Evolutionary conservation across 2,888 invertebrate species (phyloP).

Genomic region (Podotricha telesiphe): DNA sequence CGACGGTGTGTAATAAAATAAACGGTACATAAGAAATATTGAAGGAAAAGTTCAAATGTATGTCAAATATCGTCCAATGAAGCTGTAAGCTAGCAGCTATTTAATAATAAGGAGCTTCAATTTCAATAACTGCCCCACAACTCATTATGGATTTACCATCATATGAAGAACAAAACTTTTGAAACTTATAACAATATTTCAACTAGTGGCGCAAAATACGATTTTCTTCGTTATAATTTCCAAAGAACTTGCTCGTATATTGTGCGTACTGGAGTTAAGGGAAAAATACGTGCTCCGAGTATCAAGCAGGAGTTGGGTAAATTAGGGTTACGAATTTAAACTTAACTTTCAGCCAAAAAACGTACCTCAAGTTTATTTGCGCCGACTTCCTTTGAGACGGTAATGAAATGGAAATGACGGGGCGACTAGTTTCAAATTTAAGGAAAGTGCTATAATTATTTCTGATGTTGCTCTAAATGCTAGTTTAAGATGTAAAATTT

Average conservation of each 20-base stretch:
- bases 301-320: conserved; percentile 50
- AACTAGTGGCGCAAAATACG: conserved; percentile 43
- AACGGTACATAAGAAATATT: background rate
- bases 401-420: conserved; percentile 25
- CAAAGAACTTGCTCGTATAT: conserved; percentile 49
- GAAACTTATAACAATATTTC: conserved; percentile 45
- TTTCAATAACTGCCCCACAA: background rate
- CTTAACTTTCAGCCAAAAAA: conserved; percentile 41
- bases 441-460: conserved; percentile 9
- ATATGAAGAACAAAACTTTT: conserved; percentile 22
- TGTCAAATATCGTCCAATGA: background rate
- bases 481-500: background rate
- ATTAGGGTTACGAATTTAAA: conserved; percentile 51
- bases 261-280: conserved; percentile 51
- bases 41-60: conserved; percentile 1
- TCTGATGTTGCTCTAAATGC: background rate
- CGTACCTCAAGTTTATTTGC: conserved; percentile 18
- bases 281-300: conserved; percentile 56
- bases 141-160: conserved; percentile 1
- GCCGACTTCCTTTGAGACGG: conserved; percentile 4
- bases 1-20: background rate
- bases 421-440: conserved; percentile 5
- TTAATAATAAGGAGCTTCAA: background rate
- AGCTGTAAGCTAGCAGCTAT: background rate
- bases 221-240: conserved; percentile 51